Percentiles rank a stretch among this genome's conserved stretches.
Conservation (phyloP, 2,113 vertebrate genomes). For the Diadophis punctatus region DNA sequence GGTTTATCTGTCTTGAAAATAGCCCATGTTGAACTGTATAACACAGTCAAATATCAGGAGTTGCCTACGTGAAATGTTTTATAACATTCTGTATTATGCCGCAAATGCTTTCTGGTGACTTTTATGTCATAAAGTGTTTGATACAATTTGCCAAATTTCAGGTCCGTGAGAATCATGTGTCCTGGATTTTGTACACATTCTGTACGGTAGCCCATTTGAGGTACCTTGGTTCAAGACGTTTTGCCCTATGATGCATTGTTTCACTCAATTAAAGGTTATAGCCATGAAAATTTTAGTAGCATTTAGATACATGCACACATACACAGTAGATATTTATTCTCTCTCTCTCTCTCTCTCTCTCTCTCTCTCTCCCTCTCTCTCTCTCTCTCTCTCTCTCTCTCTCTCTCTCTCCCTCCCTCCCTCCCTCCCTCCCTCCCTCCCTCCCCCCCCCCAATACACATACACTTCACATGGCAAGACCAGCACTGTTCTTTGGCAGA, state of each 20-base stretch:
- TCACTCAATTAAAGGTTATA: background rate
- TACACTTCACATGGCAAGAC: background rate
- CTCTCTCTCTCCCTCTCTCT: no score
- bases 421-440: no score
- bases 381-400: background rate
- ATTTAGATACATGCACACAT: background rate
- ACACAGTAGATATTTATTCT: background rate
- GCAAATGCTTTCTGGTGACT: background rate
- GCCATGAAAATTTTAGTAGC: background rate
- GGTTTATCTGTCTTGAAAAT: background rate
- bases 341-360: background rate
- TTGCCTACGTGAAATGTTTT: background rate
- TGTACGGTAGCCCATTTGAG: no score
- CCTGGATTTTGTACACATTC: background rate
- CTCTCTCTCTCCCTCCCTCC: no score
- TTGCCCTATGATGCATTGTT: background rate
- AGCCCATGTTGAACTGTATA: background rate
- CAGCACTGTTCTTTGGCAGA: background rate
- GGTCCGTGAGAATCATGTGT: background rate
- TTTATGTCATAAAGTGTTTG: background rate
- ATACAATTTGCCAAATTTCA: background rate
- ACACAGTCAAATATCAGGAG: background rate
- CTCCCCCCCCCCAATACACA: background rate
- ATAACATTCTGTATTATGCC: background rate
- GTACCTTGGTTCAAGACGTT: background rate